Base-by-base conservation (phyloP, 2,888 invertebrate genomes). In the Chalcosyrphus nemorum region DNA sequence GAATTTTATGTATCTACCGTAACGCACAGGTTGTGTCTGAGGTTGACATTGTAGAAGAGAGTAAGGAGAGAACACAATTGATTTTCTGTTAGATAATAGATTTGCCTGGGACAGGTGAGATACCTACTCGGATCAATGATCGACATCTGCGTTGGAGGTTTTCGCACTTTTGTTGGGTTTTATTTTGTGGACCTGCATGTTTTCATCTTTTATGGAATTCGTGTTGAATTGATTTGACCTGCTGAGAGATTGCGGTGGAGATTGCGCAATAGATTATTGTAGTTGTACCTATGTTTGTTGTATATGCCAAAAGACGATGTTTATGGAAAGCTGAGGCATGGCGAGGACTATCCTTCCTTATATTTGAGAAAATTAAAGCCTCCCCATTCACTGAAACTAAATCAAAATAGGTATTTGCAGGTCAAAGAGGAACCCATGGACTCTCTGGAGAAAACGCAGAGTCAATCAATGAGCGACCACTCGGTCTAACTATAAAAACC, bases 11-110 rank as follows among this genome's bases (percentile, higher is more conserved):
- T 32, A 57, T 41, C 38, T n/a, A 29, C 35, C 17, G 27, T 57
- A 41, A 56, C 57, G 61, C 76, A 80, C 81, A 78, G 82, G 72
- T 78, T 82, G n/a, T n/a, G n/a, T n/a, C n/a, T n/a, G 72, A 84
- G 74, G 74, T 74, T 84, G 82, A 72, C 82, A 77, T 38, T 15
- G 9, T 21, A 38, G 52, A 27, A 47, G 17, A 27, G 13, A 63
- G 74, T 45, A 66, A 45, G 29, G 54, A 35, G 17, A 15, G 24
- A 56, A 21, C 27, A 71, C 27, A 57, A 70, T 63, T 47, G 54
- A 43, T 61, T 54, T 24, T 63, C n/a, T 47, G 17, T 68, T 75
- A 41, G 66, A 78, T 74, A 84, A 74, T 61, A 66, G 71, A 65
- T 59, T 65, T 77, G 13, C 52, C 50, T 41, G 68, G 74, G 74